A percentile compares a stretch with the other conserved stretches of the same genome.
Conservation (phyloP, 1,140 invertebrate species). For the Drosophila trapezifrons region DNA sequence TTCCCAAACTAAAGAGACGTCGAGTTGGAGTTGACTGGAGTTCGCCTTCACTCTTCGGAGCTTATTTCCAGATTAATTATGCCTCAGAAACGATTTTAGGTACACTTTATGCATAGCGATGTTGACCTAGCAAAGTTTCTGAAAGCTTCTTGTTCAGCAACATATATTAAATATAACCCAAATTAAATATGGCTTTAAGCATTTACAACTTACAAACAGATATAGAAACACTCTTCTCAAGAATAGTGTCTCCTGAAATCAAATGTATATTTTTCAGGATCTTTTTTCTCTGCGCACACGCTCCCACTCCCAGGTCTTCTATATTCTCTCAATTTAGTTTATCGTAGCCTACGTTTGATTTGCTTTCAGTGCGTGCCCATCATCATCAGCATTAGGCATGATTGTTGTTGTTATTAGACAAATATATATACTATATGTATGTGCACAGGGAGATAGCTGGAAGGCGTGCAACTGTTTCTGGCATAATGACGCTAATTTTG, state of each 20-base stretch:
- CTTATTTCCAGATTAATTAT: too few species aligned
- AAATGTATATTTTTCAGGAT: not conserved
- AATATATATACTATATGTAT: slow-evolving; percentile 42
- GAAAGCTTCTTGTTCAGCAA: too few species aligned
- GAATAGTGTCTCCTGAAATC: too few species aligned
- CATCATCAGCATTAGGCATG: slow-evolving; percentile 79
- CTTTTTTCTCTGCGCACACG: slow-evolving; percentile 3
- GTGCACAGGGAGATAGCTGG: slow-evolving; percentile 7
- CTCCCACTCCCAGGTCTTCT: slow-evolving; percentile 2
- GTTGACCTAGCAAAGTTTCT: too few species aligned
- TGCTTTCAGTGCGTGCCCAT: slow-evolving; percentile 75
- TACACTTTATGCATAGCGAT: too few species aligned
- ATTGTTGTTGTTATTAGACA: slow-evolving; percentile 64
- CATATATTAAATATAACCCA: too few species aligned
- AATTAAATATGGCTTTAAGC: too few species aligned
- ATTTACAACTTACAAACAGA: not conserved
- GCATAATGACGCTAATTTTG: slow-evolving; percentile 75
- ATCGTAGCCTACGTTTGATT: slow-evolving; percentile 60
- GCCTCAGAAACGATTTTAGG: too few species aligned
- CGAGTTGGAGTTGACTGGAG: too few species aligned
- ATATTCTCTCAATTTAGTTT: slow-evolving; percentile 63
- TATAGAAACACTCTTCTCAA: not conserved
- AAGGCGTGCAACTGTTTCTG: slow-evolving; percentile 56
- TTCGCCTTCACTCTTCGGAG: too few species aligned
- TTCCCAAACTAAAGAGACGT: too few species aligned